Evolutionary conservation across 2,113 vertebrate species (phyloP), one percentile per base, ranked within the genome.

Genomic region (Tachysurus fulvidraco): DNA sequence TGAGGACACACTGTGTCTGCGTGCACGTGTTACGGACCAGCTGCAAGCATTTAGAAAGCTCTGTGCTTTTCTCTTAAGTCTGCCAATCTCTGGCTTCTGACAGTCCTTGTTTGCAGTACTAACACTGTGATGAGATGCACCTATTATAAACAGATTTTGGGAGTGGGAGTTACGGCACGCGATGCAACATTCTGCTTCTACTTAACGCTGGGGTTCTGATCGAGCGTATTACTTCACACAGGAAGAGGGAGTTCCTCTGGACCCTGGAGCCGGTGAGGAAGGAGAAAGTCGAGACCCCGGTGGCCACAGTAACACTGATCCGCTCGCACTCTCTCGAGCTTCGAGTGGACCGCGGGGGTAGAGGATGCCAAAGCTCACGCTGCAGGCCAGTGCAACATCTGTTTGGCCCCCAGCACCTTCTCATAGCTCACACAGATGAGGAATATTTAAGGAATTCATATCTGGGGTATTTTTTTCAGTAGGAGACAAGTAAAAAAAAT

Each of bases 371-470:
- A 94, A 95, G 91, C 90, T 90, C 90, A 95, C 93, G 90, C 89
- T 83, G 85, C n/a, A 50, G 62, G 93, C 82, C 88, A 91, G 91
- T 73, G 88, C 91, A 95, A 93, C 95, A 97, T 96, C 95, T 97
- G 95, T 96, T 96, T 93, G 90, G 94, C 94, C 94, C 93, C 90
- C 87, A 92, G 92, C 92, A 92, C 93, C 92, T 90, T 93, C 92
- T 94, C 90, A 90, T 88, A 92, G 90, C 92, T 94, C 91, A 88
- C 91, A 90, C 89, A 93, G 92, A 92, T 91, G 91, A 93, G 90
- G 92, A 93, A 92, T 86, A 90, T 91, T 94, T 91, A 94, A 93
- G 91, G 90, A 86, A 91, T 90, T 92, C 90, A 86, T 89, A 85
- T 88, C 88, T 89, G 50, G 88, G 91, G 67, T 87, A 92, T 92